Evolutionary conservation across 1,140 invertebrate species (phyloP).

Genomic region (Rhyacophila brunnea): DNA sequence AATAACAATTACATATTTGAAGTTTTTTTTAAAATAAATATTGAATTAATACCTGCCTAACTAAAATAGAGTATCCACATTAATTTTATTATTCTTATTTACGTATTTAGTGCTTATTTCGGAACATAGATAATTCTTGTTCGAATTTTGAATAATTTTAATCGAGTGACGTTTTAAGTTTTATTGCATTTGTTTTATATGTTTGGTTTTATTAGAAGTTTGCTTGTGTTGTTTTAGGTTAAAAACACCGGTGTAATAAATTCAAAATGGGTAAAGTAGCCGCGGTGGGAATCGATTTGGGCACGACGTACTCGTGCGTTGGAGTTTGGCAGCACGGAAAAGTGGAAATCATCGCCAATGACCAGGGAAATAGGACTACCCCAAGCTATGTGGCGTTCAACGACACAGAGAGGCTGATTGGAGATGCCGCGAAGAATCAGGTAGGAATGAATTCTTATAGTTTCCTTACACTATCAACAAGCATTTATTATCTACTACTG

Average conservation of each 20-base stretch:
- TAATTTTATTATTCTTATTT: too few relatives aligned
- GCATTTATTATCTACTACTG: too few relatives aligned
- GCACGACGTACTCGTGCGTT: conserved; percentile 79
- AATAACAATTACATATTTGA: too few relatives aligned
- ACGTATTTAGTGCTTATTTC: background rate
- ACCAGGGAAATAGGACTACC: conserved; percentile 88
- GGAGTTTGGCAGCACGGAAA: conserved; percentile 80
- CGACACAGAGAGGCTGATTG: conserved; percentile 82
- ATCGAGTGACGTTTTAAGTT: too few relatives aligned
- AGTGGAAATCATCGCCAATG: conserved; percentile 90
- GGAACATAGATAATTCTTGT: background rate
- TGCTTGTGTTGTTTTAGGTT: background rate
- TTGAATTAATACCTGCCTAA: background rate
- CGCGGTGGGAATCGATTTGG: conserved; percentile 73
- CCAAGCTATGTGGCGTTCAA: conserved; percentile 91
- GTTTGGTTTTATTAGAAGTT: background rate
- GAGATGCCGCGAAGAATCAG: conserved; percentile 80
- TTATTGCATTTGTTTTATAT: background rate
- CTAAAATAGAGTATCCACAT: background rate
- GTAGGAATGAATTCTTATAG: conserved; percentile 39
- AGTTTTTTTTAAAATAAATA: background rate
- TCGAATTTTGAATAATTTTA: conserved; percentile 1
- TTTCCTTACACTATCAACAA: too few relatives aligned
- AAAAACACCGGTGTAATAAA: background rate
- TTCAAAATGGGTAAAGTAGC: conserved; percentile 48